A percentile compares a stretch with the other conserved stretches of the same genome.
These are phyloP conservation scores for Drosophila gunungcola DNA, from an alignment of 1,140 invertebrate genomes.

Conservation along the genomic window DNA sequence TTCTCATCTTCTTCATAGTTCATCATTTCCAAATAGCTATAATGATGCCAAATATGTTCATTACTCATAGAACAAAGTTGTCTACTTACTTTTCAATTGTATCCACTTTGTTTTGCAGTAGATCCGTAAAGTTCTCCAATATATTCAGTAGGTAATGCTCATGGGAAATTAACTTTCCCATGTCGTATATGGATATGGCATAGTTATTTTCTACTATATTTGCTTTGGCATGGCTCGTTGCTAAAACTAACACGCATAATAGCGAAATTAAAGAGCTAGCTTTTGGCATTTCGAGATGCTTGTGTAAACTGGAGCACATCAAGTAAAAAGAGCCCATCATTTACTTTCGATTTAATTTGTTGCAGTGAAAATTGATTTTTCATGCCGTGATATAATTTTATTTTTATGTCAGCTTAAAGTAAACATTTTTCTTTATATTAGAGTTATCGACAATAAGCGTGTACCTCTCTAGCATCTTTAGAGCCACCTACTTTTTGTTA, in stretches of 20 bases:
- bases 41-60: background rate
- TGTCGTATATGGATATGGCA: background rate
- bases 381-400: background rate
- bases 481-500: constrained; percentile 11
- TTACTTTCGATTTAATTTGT: background rate
- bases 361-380: background rate
- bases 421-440: background rate
- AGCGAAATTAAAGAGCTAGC: no score
- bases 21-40: constrained; percentile 1
- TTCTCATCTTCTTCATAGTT: background rate
- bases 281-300: background rate
- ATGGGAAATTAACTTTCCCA: background rate
- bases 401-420: background rate
- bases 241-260: background rate
- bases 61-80: background rate
- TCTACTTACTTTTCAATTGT: background rate
- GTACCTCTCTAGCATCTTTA: constrained; percentile 1
- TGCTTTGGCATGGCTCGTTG: background rate
- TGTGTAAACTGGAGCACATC: background rate
- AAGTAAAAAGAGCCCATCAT: background rate
- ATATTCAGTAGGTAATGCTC: background rate
- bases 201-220: background rate
- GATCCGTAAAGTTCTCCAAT: background rate
- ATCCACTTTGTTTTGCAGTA: background rate
- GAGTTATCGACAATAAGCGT: background rate